phyloP scores from a whole-genome alignment of 2,888 invertebrate species.

The Euclidia mi region DNA sequence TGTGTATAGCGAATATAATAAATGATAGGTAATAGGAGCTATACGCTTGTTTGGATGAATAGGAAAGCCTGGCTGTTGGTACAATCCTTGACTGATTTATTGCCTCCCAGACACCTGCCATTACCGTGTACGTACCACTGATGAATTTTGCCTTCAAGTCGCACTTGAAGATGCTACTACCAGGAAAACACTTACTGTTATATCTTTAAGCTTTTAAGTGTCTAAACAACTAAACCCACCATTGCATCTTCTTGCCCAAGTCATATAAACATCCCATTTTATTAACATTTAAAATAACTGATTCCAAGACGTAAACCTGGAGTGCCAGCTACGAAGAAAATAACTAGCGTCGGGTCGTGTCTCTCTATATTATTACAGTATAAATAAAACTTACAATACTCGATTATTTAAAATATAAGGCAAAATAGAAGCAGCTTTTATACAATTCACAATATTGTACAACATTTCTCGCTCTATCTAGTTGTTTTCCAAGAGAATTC shows the following conservation, averaged over 20 bases:
- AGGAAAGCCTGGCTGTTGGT: constrained; percentile 41
- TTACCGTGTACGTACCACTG: constrained; percentile 78
- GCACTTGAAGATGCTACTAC: constrained; percentile 38
- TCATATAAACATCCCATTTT: constrained; percentile 55
- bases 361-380: not conserved
- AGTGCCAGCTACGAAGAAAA: not conserved
- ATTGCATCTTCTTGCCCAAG: constrained; percentile 40
- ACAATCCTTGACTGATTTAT: constrained; percentile 75
- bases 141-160: constrained; percentile 68
- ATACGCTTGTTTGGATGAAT: constrained; percentile 25
- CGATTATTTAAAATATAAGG: too few species aligned
- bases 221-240: constrained; percentile 25
- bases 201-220: constrained; percentile 31
- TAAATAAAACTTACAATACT: not conserved
- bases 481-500: too few species aligned
- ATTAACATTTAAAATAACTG: constrained; percentile 48
- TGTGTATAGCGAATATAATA: not conserved
- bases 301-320: constrained; percentile 16
- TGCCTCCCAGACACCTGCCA: constrained; percentile 69
- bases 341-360: not conserved
- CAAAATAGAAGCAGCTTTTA: too few species aligned
- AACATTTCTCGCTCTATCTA: too few species aligned
- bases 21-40: not conserved
- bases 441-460: too few species aligned
- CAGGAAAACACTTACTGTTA: constrained; percentile 20